Percentiles rank a stretch among this genome's conserved stretches.
phyloP scores from a whole-genome alignment of 2,797 vertebrate genomes.

The Pagetopsis macropterus region DNA sequence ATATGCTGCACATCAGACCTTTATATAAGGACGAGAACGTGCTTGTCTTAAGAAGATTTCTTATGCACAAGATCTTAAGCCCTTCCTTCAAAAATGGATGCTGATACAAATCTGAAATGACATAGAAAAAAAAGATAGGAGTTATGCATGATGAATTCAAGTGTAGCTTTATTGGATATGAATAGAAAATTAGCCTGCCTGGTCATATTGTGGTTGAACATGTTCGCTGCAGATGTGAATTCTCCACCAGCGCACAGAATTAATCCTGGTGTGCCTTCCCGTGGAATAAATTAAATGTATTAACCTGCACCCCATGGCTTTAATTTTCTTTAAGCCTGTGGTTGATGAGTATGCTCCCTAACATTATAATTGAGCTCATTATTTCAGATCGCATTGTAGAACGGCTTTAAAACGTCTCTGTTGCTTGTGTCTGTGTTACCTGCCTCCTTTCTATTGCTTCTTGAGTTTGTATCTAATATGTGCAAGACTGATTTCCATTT shows the following conservation, averaged over 20 bases:
- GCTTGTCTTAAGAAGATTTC: no score
- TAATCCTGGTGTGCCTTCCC: neutral
- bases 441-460: neutral
- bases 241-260: neutral
- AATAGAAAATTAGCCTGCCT: conserved; percentile 10
- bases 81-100: no score
- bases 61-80: no score
- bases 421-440: conserved; percentile 6
- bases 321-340: conserved; percentile 17
- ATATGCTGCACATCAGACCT: neutral
- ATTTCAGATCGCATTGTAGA: conserved; percentile 13
- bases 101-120: no score
- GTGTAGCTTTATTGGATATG: neutral
- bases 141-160: neutral
- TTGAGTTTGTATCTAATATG: conserved; percentile 9
- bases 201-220: conserved; percentile 34
- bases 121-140: neutral
- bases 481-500: neutral
- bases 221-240: conserved; percentile 15
- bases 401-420: neutral
- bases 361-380: conserved; percentile 6
- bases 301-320: conserved; percentile 16
- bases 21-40: neutral
- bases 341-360: conserved; percentile 17
- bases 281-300: conserved; percentile 19